Evolutionary conservation across 2,888 invertebrate genomes (phyloP), one percentile per base, ranked within the genome.

Genomic region (Flabesymbios commensalis): DNA sequence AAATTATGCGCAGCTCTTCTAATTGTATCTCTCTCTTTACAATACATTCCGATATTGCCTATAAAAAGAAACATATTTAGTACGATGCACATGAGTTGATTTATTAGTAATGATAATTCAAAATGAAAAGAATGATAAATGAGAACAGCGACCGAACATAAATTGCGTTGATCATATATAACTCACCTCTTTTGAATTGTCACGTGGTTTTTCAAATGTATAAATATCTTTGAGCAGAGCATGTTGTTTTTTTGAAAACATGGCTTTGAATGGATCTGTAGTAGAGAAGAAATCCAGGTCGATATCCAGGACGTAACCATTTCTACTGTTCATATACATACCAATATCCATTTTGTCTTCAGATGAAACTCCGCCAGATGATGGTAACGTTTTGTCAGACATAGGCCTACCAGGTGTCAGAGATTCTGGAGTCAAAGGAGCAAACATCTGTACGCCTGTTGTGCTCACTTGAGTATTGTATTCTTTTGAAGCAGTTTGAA

Each of bases 221-320:
- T 81, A 83, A 7, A 83, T 62, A 48, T 76, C 63, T 45, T 73
- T 71, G 19, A 83, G 63, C 17, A 76, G 64, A 1, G 59, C 55
- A 54, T 78, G 78, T 63, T 79, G 77, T 26, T 72, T 67, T 2
- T 70, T 68, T 10, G 73, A 73, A 58, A 75, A 77, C 67, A 77
- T 68, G 4, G 69, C 68, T 54, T 62, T 86, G 84, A 95, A 94
- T 2, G 95, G 95, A 84, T 95, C 94, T 68, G 87, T 88, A 0
- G 94, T 94, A 71, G 93, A 93, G 80, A 94, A 95, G 82, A 85
- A 86, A 68, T 86, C 93, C 73, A 93, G 85, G 84, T 93, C 93
- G 60, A 93, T 88, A 78, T 93, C 93, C 22, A 93, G 85, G 61
- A 92, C 86, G 70, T 87, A 74, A n/a, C 22, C 4, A 39, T 24